Percentiles rank a stretch among this genome's conserved stretches.
These are phyloP conservation scores for Laupala kohalensis DNA, from an alignment of 1,140 invertebrate genomes.

Conservation along the genomic window DNA sequence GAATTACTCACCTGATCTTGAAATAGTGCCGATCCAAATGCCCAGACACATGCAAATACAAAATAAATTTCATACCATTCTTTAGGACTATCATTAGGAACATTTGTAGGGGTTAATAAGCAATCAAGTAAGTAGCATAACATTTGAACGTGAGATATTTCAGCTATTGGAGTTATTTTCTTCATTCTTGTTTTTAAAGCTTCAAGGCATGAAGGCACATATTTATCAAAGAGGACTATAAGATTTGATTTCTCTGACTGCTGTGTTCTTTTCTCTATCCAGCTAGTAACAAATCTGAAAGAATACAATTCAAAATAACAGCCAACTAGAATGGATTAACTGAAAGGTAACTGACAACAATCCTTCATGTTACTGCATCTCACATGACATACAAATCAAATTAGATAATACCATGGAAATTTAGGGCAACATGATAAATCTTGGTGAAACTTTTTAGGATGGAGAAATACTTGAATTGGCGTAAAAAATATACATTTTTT, in stretches of 20 bases:
- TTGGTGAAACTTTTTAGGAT: too few relatives aligned
- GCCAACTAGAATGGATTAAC: too few relatives aligned
- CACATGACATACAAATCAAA: too few relatives aligned
- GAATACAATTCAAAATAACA: too few relatives aligned
- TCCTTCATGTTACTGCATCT: too few relatives aligned
- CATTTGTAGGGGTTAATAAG: conserved; percentile 63
- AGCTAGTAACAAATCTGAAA: conserved; percentile 67
- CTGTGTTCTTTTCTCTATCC: conserved; percentile 67
- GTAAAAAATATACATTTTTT: too few relatives aligned
- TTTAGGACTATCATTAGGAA: conserved; percentile 75
- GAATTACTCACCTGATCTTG: conserved; percentile 70
- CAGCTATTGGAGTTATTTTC: conserved; percentile 80
- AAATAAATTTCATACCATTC: conserved; percentile 93
- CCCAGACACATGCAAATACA: conserved; percentile 83
- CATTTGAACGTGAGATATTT: conserved; percentile 83
- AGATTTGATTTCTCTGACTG: conserved; percentile 64
- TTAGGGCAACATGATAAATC: too few relatives aligned
- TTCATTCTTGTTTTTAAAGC: conserved; percentile 66
- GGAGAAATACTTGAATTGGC: too few relatives aligned
- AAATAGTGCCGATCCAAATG: conserved; percentile 80
- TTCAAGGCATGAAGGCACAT: conserved; percentile 77
- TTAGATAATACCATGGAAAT: too few relatives aligned
- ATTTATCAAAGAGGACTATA: conserved; percentile 85
- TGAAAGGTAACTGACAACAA: too few relatives aligned
- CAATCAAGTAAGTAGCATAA: conserved; percentile 80